Evolutionary conservation across 1,140 invertebrate species (phyloP).

Genomic region (Cherax quadricarinatus): DNA sequence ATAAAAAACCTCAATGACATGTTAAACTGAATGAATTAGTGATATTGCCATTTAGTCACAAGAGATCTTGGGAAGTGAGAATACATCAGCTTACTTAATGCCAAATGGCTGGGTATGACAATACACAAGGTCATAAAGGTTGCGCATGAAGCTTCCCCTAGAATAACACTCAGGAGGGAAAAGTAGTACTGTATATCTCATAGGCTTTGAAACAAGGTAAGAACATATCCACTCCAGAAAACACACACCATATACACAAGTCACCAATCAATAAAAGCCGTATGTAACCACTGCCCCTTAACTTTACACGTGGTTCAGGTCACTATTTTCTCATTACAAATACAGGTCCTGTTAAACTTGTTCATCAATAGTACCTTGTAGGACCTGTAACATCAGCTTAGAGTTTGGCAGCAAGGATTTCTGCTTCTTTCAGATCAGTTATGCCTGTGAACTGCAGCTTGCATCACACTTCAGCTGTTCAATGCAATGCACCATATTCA

Average conservation of each 20-base stretch:
- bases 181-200: background rate
- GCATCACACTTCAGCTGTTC: slow-evolving; percentile 31
- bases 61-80: background rate
- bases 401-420: background rate
- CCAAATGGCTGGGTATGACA: background rate
- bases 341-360: background rate
- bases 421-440: background rate
- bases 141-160: background rate
- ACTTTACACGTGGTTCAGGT: slow-evolving; percentile 1
- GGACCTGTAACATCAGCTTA: background rate
- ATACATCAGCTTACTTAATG: background rate
- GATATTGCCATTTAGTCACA: background rate
- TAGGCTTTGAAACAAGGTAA: slow-evolving; percentile 30
- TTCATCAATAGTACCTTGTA: background rate
- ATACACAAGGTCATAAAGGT: slow-evolving; percentile 1
- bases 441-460: slow-evolving; percentile 7
- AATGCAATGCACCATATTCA: slow-evolving; percentile 2
- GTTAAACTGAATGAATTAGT: background rate
- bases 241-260: slow-evolving; percentile 17
- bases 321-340: slow-evolving; percentile 15
- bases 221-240: slow-evolving; percentile 19
- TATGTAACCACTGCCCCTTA: slow-evolving; percentile 32
- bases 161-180: background rate
- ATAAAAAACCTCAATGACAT: background rate
- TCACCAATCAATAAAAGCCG: slow-evolving; percentile 24